Conservation (phyloP, 2,797 vertebrate genomes). For the Perodicticus potto region DNA sequence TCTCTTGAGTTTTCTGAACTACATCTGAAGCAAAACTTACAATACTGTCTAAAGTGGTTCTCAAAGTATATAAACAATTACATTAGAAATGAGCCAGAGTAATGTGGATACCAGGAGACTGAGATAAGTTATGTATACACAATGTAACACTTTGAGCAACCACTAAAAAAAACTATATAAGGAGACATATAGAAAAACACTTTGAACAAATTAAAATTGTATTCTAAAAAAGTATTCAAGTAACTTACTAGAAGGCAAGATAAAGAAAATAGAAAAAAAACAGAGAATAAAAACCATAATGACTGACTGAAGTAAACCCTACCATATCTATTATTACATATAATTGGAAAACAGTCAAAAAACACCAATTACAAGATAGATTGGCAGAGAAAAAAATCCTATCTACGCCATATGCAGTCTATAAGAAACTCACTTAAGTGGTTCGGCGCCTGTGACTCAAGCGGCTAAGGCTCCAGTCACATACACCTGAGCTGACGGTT, state of each 20-base stretch:
- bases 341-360: constrained; percentile 16
- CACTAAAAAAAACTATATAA: neutral
- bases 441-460: too few relatives aligned
- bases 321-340: constrained; percentile 34
- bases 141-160: neutral
- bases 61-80: neutral
- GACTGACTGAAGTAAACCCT: neutral
- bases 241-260: constrained; percentile 6
- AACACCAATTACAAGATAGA: constrained; percentile 20
- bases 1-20: neutral
- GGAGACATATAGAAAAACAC: neutral
- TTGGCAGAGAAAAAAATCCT: neutral
- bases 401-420: neutral
- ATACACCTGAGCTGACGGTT: too few relatives aligned
- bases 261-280: constrained; percentile 22
- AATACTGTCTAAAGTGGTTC: neutral
- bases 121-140: neutral
- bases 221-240: constrained; percentile 27
- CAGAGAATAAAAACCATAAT: neutral
- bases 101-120: neutral
- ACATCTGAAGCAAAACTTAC: neutral
- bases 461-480: too few relatives aligned
- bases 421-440: too few relatives aligned
- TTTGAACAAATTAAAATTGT: constrained; percentile 37
- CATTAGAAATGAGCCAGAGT: neutral